Evolutionary conservation across 2,113 vertebrate genomes (phyloP).

Genomic region (Dipodomys spectabilis): DNA sequence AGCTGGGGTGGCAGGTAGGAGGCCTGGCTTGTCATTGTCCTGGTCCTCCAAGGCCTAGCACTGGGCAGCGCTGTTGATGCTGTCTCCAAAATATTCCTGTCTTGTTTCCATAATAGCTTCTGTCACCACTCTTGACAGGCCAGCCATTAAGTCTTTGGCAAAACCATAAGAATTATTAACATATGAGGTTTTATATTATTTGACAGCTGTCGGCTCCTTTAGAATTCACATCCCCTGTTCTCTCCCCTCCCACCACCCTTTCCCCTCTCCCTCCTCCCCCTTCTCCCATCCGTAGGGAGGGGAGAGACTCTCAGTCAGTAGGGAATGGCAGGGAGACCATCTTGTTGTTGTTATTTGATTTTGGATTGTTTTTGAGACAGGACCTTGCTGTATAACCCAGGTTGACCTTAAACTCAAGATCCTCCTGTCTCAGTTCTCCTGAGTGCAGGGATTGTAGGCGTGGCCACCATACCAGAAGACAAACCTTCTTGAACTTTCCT

Average conservation of each 20-base stretch:
- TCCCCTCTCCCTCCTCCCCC: not conserved
- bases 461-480: not conserved
- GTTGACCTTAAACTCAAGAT: not conserved
- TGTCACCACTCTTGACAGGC: conserved; percentile 80
- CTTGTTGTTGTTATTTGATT: not conserved
- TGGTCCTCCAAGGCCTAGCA: not conserved
- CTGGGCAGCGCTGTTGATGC: not conserved
- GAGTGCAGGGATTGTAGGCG: not conserved
- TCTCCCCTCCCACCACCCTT: not conserved
- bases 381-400: not conserved
- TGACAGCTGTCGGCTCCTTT: conserved; percentile 76
- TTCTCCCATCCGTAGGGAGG: not conserved
- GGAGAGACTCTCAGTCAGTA: not conserved
- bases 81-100: conserved; percentile 59
- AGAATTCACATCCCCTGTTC: conserved; percentile 24
- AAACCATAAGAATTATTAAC: conserved; percentile 79
- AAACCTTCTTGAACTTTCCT: not conserved
- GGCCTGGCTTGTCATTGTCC: conserved; percentile 28
- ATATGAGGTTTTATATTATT: conserved; percentile 67
- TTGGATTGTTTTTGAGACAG: not conserved
- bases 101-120: conserved; percentile 74
- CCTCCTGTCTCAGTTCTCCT: not conserved
- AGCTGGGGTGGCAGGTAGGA: not conserved
- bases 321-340: not conserved
- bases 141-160: conserved; percentile 74